Evolutionary conservation across 2,797 vertebrate genomes (phyloP).

Genomic region (Microchirus variegatus): DNA sequence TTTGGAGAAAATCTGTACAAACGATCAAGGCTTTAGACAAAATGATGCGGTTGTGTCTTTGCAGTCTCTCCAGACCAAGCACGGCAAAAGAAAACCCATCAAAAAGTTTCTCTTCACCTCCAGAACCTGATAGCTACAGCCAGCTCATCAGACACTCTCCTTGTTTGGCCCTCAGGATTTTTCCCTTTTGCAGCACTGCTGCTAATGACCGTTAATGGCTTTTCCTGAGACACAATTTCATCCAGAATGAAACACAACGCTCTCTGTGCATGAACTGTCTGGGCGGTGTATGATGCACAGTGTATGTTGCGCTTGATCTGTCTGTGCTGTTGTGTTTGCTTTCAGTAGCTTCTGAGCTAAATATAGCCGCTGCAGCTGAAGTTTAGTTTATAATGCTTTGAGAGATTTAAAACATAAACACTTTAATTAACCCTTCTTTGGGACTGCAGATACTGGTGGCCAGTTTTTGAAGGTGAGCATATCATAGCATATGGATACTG

Average conservation of each 20-base stretch:
- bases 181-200: slow-evolving; percentile 26
- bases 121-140: slow-evolving; percentile 9
- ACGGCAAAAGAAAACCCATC: slow-evolving; percentile 15
- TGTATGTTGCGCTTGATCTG: background rate
- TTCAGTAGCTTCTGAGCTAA: slow-evolving; percentile 18
- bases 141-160: slow-evolving; percentile 49
- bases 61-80: slow-evolving; percentile 25
- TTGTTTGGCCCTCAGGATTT: slow-evolving; percentile 44
- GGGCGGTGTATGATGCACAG: slow-evolving; percentile 36
- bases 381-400: background rate
- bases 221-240: slow-evolving; percentile 70
- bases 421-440: too few relatives aligned
- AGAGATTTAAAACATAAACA: too few relatives aligned
- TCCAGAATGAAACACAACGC: slow-evolving; percentile 58
- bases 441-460: too few relatives aligned
- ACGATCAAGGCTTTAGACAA: slow-evolving; percentile 19
- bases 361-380: slow-evolving; percentile 11
- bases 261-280: slow-evolving; percentile 37
- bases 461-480: too few relatives aligned
- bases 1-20: slow-evolving; percentile 36
- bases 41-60: slow-evolving; percentile 19
- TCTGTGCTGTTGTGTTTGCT: slow-evolving; percentile 13
- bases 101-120: slow-evolving; percentile 33
- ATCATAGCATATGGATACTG: background rate
- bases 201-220: slow-evolving; percentile 59